phyloP scores from a whole-genome alignment of 2,797 vertebrate species.

The Kryptopterus vitreolus region DNA sequence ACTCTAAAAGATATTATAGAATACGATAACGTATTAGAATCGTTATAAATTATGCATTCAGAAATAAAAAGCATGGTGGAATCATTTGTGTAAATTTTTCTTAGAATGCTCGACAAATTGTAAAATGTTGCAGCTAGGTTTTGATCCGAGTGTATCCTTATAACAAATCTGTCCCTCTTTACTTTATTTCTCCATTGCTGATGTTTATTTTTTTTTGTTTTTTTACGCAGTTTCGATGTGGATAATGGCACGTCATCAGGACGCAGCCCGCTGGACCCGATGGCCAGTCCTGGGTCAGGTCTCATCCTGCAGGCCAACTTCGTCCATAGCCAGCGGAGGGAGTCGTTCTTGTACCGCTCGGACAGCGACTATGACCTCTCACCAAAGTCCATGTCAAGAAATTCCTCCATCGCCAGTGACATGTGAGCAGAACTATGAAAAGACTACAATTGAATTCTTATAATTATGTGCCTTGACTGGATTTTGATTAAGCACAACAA shows the following conservation, averaged over 20 bases:
- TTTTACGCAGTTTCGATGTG: constrained; percentile 98
- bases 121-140: not conserved
- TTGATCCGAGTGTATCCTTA: not conserved
- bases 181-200: not conserved
- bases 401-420: constrained; percentile 99
- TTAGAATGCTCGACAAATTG: not conserved
- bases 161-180: too few relatives aligned
- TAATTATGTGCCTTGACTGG: not conserved
- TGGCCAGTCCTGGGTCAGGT: constrained; percentile 97
- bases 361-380: constrained; percentile 99
- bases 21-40: too few relatives aligned
- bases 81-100: not conserved
- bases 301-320: constrained; percentile 98
- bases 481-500: not conserved
- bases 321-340: constrained; percentile 95
- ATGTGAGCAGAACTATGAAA: constrained; percentile 81
- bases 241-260: constrained; percentile 98
- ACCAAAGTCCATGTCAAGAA: constrained; percentile 98
- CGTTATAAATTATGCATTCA: not conserved
- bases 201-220: constrained; percentile 24
- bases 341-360: constrained; percentile 96
- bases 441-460: not conserved
- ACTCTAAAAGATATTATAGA: too few relatives aligned
- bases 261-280: constrained; percentile 96
- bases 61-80: not conserved